These are phyloP conservation scores for Gasterosteus aculeatus DNA, from an alignment of 2,113 vertebrate species.

Conservation along the genomic window DNA sequence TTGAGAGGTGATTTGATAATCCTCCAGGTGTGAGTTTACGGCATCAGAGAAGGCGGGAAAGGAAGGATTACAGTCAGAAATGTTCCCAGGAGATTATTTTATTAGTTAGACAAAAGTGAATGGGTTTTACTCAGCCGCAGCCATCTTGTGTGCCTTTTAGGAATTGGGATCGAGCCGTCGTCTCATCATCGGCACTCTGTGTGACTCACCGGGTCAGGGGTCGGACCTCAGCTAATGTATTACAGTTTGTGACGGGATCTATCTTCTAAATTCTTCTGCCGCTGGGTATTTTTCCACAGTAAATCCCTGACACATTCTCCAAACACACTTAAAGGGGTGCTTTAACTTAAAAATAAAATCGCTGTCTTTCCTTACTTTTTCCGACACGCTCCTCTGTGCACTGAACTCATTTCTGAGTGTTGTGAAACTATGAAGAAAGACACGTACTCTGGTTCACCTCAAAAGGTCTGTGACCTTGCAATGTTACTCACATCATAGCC, in stretches of 20 bases:
- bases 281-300: background rate
- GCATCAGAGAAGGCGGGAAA: background rate
- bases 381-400: background rate
- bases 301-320: slow-evolving; percentile 5
- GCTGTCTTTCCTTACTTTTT: background rate
- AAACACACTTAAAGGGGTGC: background rate
- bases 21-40: slow-evolving; percentile 25
- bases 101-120: slow-evolving; percentile 35
- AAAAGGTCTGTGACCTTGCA: background rate
- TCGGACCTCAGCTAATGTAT: slow-evolving; percentile 18
- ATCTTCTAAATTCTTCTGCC: background rate
- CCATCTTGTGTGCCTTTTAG: slow-evolving; percentile 1
- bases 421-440: background rate
- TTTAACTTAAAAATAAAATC: background rate
- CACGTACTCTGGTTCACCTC: background rate
- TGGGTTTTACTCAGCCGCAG: slow-evolving; percentile 21
- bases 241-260: slow-evolving; percentile 17
- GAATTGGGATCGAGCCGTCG: background rate
- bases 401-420: background rate
- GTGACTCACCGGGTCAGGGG: slow-evolving; percentile 29
- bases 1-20: slow-evolving; percentile 48
- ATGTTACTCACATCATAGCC: slow-evolving; percentile 92
- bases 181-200: slow-evolving; percentile 6
- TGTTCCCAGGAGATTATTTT: slow-evolving; percentile 46
- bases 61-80: slow-evolving; percentile 44